Evolutionary conservation across 2,113 vertebrate species (phyloP), one percentile per base, ranked within the genome.

Genomic region (Bos indicus): DNA sequence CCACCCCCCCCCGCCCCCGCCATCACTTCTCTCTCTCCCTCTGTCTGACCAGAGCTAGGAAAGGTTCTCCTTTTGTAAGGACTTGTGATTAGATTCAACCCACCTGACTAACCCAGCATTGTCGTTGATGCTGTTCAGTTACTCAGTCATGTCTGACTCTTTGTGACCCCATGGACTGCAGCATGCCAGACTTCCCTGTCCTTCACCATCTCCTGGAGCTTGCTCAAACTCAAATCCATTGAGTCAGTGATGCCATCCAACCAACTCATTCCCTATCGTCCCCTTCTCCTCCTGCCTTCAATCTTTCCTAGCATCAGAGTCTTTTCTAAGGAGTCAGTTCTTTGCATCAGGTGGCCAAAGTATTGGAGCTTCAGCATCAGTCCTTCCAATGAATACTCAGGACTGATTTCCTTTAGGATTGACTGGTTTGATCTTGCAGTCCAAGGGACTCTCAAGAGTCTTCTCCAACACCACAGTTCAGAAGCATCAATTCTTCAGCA

Each of bases 211-310:
- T 71, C n/a, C 10, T 0, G 0, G 67, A 71, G 67, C 17, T 40
- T 36, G n/a, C 19, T 23, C n/a, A 71, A 36, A 71, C 19, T 71
- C 67, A 21, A 21, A 36, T 36, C n/a, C 67, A 71, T 23, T 36
- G n/a, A 23, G n/a, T 71, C 1, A 12, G 67, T 12, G n/a, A 71
- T 71, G 67, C 67, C 19, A 23, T 40, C n/a, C 19, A 40, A 36
- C 67, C 67, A 23, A 12, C n/a, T 71, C n/a, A 0, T 71, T n/a
- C 67, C 9, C 5, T 6, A 11, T 71, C n/a, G 0, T 40, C 17
- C 67, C 17, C n/a, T 71, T 71, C 67, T 71, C 67, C 62, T 67
- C 33, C n/a, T 36, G 19, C 67, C n/a, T 36, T 36, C 67, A 71
- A 40, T 71, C 67, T 36, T 36, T 40, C 67, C 67, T 6, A 23